Evolutionary conservation across 2,797 vertebrate genomes (phyloP), one percentile per base, ranked within the genome.

Genomic region (Gila robusta): DNA sequence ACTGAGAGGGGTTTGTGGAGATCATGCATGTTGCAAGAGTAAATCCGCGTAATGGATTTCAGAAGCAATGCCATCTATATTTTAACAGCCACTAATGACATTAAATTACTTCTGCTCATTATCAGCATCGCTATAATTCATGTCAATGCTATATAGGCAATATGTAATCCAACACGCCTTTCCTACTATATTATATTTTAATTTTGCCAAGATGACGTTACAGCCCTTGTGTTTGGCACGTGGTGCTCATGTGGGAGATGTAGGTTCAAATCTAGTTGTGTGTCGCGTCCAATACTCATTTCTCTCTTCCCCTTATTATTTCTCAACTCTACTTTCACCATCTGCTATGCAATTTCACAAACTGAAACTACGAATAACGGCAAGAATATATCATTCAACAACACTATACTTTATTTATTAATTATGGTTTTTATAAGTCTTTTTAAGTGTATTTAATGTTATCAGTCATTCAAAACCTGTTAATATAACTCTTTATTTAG

Each of bases 51-150:
- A 77, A 77, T 41, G 41, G 37, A 54, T 78, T 84, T 66, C 14
- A 39, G 44, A 78, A 54, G 44, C 2, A 11, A 70, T 84, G 73
- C 10, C 35, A 84, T 84, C 35, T 78, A 54, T 39, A 67, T 69
- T 77, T 69, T 67, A 77, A 10, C n/a, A 69, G 35, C 59, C 73
- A 78, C 47, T 67, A 39, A 78, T 78, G 72, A 84, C 32, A 84
- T 76, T 83, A 74, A 41, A 56, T 64, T 49, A 66, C 41, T 83
- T 64, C 59, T 83, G 26, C 59, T 83, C 28, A 35, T 76, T 44
- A 64, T 83, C 56, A 52, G 71, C 71, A 66, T 76, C 8, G 16
- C 16, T 26, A 83, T 66, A 76, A 83, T 67, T 76, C 21, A 83
- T 32, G 23, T 49, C 59, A 49, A 19, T 64, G 71, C 56, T 66